Conservation (phyloP, 2,888 invertebrate species). For the Digitonthophagus gazella region DNA sequence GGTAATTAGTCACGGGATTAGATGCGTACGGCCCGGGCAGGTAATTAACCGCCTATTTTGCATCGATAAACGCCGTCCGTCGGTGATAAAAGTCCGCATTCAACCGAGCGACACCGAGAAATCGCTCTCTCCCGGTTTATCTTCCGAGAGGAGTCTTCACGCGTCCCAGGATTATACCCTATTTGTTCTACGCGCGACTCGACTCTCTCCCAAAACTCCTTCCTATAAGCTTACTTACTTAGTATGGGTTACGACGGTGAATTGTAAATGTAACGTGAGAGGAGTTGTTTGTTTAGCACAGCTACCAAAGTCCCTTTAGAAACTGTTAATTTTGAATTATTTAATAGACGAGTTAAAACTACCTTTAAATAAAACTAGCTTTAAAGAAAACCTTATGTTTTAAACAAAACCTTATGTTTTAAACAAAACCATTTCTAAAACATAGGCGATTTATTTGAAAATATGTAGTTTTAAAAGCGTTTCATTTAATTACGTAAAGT, state of each 20-base stretch:
- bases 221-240: neutral
- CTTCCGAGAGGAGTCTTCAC: neutral
- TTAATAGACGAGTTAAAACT: too few relatives aligned
- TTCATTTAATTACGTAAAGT: neutral
- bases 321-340: neutral
- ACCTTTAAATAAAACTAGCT: too few relatives aligned
- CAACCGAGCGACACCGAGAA: neutral
- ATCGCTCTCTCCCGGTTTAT: neutral
- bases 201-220: neutral
- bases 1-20: constrained; percentile 16
- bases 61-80: constrained; percentile 8
- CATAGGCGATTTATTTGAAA: neutral
- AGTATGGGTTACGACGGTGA: neutral
- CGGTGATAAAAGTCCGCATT: neutral
- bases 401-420: neutral
- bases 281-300: neutral
- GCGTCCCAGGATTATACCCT: neutral
- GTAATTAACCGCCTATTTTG: constrained; percentile 14
- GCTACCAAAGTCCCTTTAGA: neutral
- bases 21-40: constrained; percentile 11
- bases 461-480: neutral
- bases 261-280: neutral
- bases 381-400: too few relatives aligned
- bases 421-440: neutral
- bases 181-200: neutral